Conservation (phyloP, 2,888 invertebrate species). For the Cyrtodaria siliqua region DNA sequence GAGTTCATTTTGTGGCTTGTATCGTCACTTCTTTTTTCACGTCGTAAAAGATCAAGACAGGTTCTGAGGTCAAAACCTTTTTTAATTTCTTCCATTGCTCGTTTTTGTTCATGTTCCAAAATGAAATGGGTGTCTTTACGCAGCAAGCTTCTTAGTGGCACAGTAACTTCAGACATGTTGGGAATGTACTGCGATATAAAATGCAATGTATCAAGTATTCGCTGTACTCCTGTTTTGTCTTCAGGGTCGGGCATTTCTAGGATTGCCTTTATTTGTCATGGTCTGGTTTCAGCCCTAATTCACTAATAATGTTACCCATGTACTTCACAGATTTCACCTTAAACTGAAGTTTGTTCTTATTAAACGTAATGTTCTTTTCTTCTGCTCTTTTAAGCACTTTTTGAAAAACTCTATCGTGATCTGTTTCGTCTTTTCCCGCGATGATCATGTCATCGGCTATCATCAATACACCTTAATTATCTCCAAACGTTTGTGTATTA, state of each 20-base stretch:
- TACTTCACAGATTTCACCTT: slow-evolving; percentile 48
- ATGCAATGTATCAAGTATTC: slow-evolving; percentile 49
- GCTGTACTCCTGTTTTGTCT: slow-evolving; percentile 29
- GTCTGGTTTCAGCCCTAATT: slow-evolving; percentile 21
- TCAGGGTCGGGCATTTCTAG: slow-evolving; percentile 52
- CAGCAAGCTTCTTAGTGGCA: slow-evolving; percentile 50
- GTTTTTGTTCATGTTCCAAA: too few relatives aligned
- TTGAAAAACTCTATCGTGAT: slow-evolving; percentile 55
- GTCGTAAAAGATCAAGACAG: too few relatives aligned
- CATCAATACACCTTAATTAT: slow-evolving; percentile 38
- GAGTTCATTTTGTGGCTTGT: too few relatives aligned
- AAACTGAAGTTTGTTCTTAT: slow-evolving; percentile 12
- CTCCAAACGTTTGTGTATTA: slow-evolving; percentile 44
- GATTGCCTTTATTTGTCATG: slow-evolving; percentile 54
- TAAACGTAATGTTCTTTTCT: slow-evolving; percentile 29
- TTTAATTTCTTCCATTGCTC: too few relatives aligned
- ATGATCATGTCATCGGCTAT: slow-evolving; percentile 56
- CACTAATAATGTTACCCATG: slow-evolving; percentile 45
- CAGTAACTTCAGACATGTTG: slow-evolving; percentile 52
- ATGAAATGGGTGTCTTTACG: too few relatives aligned
- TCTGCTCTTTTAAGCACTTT: slow-evolving; percentile 48
- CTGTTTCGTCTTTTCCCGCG: slow-evolving; percentile 39
- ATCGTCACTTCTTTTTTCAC: too few relatives aligned
- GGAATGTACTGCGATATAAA: slow-evolving; percentile 56
- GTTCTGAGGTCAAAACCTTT: too few relatives aligned